These are phyloP conservation scores for Alethe castanea DNA, from an alignment of 2,113 vertebrate genomes.

Conservation along the genomic window DNA sequence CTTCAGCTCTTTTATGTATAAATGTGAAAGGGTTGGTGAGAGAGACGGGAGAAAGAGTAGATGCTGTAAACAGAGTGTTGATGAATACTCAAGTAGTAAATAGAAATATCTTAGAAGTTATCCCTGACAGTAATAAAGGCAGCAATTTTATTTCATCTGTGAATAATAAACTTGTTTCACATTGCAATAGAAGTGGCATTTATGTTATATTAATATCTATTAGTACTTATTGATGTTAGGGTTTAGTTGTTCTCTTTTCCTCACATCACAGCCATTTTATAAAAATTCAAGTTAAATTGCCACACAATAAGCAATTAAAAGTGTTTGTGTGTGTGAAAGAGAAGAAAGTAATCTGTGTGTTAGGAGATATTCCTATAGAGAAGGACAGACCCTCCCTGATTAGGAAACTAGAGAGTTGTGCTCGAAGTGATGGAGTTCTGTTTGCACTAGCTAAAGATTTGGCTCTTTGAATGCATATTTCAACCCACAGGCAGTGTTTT, in stretches of 20 bases:
- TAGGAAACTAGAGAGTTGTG: neutral
- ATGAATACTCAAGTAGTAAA: neutral
- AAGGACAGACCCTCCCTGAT: neutral
- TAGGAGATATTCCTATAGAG: neutral
- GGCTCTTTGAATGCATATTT: neutral
- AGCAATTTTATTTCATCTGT: slow-evolving; percentile 12
- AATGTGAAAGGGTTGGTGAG: neutral
- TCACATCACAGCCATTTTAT: neutral
- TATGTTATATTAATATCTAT: slow-evolving; percentile 50
- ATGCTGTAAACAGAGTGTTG: neutral
- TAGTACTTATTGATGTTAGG: neutral
- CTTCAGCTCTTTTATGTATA: neutral
- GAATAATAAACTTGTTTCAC: slow-evolving; percentile 36
- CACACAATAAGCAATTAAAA: slow-evolving; percentile 29
- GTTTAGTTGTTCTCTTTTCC: neutral
- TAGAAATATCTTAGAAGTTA: neutral
- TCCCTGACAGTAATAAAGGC: slow-evolving; percentile 12
- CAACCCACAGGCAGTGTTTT: neutral
- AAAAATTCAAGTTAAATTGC: neutral
- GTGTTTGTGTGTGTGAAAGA: neutral
- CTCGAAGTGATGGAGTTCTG: neutral
- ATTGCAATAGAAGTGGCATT: neutral
- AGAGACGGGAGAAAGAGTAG: neutral
- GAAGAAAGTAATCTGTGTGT: neutral
- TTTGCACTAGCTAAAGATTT: neutral